phyloP scores from a whole-genome alignment of 2,888 invertebrate genomes.

The Baronia brevicornis region DNA sequence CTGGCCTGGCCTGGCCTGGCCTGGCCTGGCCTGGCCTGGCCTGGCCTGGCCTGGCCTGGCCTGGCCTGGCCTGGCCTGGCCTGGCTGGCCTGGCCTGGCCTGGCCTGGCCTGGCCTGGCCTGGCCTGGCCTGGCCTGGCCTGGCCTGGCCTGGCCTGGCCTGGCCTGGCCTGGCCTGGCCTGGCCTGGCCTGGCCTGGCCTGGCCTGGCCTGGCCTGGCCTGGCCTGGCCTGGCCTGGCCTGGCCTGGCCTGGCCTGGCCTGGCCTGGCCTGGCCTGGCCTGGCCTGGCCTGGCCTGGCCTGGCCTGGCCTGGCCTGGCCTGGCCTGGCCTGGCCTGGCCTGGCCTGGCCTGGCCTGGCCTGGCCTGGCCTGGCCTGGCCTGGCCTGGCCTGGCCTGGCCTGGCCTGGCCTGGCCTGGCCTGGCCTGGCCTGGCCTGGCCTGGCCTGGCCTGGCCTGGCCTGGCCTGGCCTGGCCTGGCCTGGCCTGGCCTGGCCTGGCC shows the following conservation, averaged over 20 bases:
- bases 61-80: conserved; percentile 14
- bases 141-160: conserved; percentile 14
- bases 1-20: conserved; percentile 16
- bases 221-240: conserved; percentile 13
- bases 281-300: conserved; percentile 10
- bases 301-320: conserved; percentile 11
- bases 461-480: conserved; percentile 12
- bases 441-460: conserved; percentile 13
- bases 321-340: conserved; percentile 14
- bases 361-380: conserved; percentile 14
- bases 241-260: conserved; percentile 14
- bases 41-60: conserved; percentile 13
- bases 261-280: conserved; percentile 12
- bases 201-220: conserved; percentile 14
- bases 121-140: conserved; percentile 12
- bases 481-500: conserved; percentile 14
- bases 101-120: conserved; percentile 13
- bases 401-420: conserved; percentile 14
- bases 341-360: conserved; percentile 14
- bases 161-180: conserved; percentile 14
- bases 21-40: conserved; percentile 13
- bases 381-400: conserved; percentile 13
- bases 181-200: conserved; percentile 13
- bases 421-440: conserved; percentile 14
- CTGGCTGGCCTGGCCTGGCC: conserved; percentile 14